Base-by-base conservation (phyloP, 2,888 invertebrate genomes). In the Nemapogon koenigi region DNA sequence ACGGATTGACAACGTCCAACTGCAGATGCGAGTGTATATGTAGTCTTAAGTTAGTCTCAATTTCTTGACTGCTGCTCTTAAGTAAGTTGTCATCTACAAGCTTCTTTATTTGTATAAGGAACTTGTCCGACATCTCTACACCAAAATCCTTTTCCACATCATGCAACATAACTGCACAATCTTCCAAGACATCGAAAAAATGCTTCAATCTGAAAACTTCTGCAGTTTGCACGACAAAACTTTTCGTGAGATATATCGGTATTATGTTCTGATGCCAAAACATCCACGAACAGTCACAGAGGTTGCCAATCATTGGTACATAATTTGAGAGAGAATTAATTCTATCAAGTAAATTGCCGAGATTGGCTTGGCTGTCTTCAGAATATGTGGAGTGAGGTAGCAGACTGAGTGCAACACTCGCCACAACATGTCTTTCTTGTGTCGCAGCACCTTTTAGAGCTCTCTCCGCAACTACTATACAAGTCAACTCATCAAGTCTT, bases 11-110 rank as follows among this genome's bases (percentile, higher is more conserved):
- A 2, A 85, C 83, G 48, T 88, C 86, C 16, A 89, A 57, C 52
- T 94, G 90, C 26, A 97, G 81, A 69, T 97, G 96, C 0, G 91
- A 86, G 67, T 98, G 95, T 28, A 94, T 94, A 51, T 94, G 93
- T 18, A 97, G 73, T 14, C 99, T 86, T 37, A 99, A 80, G 63
- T 95, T 94, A 1, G 90, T 95, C 75, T 99, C 99, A 45, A 98
- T 88, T 52, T 89, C 86, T 50, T 89, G 88, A 57, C 94, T 93
- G 18, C 94, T 71, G 27, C 88, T 89, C 47, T 86, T 81, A 17
- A 90, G 62, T 32, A 89, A 70, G 51, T 81, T 78, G 35, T 79
- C 78, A 37, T 83, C 73, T 27, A 88, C 68, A 41, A 81, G 63
- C 31, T 57, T 59, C 47, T 63, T 63, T 13, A 71, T 57, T 38